Evolutionary conservation across 2,888 invertebrate species (phyloP), one percentile per base, ranked within the genome.

Genomic region (Caenorhabditis panamensis): DNA sequence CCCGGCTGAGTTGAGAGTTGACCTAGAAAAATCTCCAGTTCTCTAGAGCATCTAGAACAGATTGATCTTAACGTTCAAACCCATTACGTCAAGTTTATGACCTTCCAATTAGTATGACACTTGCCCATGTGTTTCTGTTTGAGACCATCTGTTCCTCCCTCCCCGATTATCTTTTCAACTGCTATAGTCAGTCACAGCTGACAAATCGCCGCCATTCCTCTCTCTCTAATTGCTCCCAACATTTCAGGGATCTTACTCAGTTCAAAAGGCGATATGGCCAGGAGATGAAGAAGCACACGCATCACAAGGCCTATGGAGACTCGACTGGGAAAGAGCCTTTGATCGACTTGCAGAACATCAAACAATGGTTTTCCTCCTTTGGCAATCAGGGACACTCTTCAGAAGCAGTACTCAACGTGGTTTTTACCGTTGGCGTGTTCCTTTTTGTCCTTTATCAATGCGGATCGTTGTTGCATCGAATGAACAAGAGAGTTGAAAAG

Each of bases 361-460:
- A 53, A 44, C 28, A 59, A 71, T 80, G 80, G 80, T 22, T 80
- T n/a, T 41, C 62, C n/a, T 76, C 80, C 20, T 76, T 80, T 31
- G 76, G 80, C 54, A 71, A 71, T 18, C 72, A 80, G 56, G 80
- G 80, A n/a, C 76, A 80, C 28, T 71, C 71, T 11, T 75, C 80
- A 5, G 80, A 80, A 58, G 75, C 76, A 6, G 61, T 80, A 1
- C 66, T 80, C 18, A 80, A 80, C 62, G 66, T 80, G 9, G 9
- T 80, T 0, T 63, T 80, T 26, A 71, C 76, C 0, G 11, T 80
- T n/a, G 80, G 76, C 31, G 80, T 84, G 22, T 56, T 83, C 24
- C 54, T 69, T 5, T 85, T 85, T 58, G 80, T 85, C 24, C 58
- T 79, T 44, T 85, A 83, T 58, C 85, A 85, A 71, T 72, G 68